Percentiles rank a stretch among this genome's conserved stretches.
These are phyloP conservation scores for Chaetodon auriga DNA, from an alignment of 2,113 vertebrate species.

Conservation along the genomic window DNA sequence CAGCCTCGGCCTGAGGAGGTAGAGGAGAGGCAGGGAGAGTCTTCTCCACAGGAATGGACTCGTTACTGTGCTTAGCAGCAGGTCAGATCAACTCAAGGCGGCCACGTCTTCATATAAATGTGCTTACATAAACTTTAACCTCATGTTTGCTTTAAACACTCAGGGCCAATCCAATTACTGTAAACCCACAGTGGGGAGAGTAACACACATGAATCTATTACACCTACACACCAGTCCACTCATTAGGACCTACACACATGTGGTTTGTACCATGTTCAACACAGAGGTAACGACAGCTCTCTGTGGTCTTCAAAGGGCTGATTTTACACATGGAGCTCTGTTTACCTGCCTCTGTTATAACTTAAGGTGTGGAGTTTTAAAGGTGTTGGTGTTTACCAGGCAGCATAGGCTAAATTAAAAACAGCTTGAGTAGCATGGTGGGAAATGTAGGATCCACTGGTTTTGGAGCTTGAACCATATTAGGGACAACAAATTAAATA, in stretches of 20 bases:
- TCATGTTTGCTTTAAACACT: conserved; percentile 34
- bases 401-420: neutral
- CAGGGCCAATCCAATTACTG: conserved; percentile 37
- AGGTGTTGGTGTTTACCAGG: neutral
- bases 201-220: conserved; percentile 14
- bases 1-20: conserved; percentile 13
- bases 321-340: neutral
- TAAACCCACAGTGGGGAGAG: neutral
- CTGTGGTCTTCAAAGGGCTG: neutral
- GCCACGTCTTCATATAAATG: conserved; percentile 45
- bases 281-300: neutral
- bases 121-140: conserved; percentile 59
- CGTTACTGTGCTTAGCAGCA: conserved; percentile 18
- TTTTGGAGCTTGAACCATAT: neutral
- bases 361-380: neutral
- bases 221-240: neutral
- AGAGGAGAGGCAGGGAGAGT: neutral
- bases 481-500: neutral
- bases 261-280: too few species aligned
- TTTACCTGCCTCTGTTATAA: too few species aligned
- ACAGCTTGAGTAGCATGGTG: neutral
- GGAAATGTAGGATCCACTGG: neutral
- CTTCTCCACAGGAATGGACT: neutral
- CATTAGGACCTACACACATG: too few species aligned
- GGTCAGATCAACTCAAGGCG: conserved; percentile 47